A percentile compares a stretch with the other conserved stretches of the same genome.
Conservation (phyloP, 2,888 invertebrate genomes). For the Tyria jacobaeae region DNA sequence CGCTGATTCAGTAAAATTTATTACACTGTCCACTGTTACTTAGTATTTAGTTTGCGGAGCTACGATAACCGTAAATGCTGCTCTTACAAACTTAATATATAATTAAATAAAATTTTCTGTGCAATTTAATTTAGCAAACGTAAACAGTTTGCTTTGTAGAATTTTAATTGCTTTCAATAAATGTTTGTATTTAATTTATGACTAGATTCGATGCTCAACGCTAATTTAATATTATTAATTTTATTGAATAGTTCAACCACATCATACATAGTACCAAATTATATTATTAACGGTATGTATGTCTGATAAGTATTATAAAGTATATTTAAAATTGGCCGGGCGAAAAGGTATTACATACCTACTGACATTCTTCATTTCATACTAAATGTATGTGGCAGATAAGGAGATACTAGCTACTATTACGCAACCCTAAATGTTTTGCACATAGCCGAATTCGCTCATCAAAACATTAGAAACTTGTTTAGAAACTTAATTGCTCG, state of each 20-base stretch:
- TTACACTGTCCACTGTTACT: conserved; percentile 7
- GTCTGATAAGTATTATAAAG: no score
- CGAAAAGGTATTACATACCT: neutral
- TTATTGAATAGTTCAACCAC: no score
- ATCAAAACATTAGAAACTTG: conserved; percentile 35
- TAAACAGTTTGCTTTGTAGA: conserved; percentile 41
- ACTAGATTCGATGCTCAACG: neutral
- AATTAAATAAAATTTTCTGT: conserved; percentile 24
- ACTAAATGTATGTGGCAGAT: neutral
- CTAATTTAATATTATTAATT: no score
- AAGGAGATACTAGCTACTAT: no score
- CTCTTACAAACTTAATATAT: neutral
- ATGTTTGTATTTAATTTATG: conserved; percentile 45
- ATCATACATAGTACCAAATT: no score
- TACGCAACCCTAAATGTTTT: no score
- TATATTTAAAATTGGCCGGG: neutral
- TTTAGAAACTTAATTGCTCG: neutral
- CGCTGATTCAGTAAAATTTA: conserved; percentile 15
- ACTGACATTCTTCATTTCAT: neutral
- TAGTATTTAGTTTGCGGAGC: neutral
- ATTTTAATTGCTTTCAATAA: conserved; percentile 52
- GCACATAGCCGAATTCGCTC: conserved; percentile 21
- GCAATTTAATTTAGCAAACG: conserved; percentile 29
- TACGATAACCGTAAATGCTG: neutral
- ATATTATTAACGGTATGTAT: no score